These are phyloP conservation scores for Epistrophe eligans DNA, from an alignment of 2,888 invertebrate genomes.

Conservation along the genomic window DNA sequence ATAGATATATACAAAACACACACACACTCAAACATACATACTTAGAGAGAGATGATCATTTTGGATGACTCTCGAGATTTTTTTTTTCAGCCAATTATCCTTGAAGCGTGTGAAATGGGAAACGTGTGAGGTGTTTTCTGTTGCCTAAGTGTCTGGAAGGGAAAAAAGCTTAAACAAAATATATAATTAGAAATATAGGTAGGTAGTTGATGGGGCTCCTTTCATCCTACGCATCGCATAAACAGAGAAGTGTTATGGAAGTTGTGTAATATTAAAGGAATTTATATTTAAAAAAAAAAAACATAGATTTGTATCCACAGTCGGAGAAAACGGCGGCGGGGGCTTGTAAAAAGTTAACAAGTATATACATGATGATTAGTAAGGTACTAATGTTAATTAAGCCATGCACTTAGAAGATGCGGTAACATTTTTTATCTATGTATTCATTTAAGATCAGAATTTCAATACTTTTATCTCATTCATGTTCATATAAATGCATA, in stretches of 20 bases:
- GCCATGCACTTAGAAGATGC: no score
- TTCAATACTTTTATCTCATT: no score
- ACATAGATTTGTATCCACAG: not conserved
- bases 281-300: not conserved
- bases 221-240: not conserved
- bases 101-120: constrained; percentile 67
- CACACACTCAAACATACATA: constrained; percentile 19
- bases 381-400: no score
- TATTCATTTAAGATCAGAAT: no score
- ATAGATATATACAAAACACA: not conserved
- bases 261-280: not conserved
- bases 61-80: constrained; percentile 61
- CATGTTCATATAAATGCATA: no score
- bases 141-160: constrained; percentile 71
- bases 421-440: no score
- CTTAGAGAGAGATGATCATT: constrained; percentile 12
- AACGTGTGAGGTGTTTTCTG: constrained; percentile 56
- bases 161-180: constrained; percentile 18
- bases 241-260: constrained; percentile 12
- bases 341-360: not conserved
- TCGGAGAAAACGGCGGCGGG: not conserved
- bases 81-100: constrained; percentile 71
- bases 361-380: not conserved
- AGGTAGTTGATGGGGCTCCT: not conserved
- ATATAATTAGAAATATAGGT: constrained; percentile 29